phyloP scores from a whole-genome alignment of 2,797 vertebrate species.

The Gambusia yucatana region DNA sequence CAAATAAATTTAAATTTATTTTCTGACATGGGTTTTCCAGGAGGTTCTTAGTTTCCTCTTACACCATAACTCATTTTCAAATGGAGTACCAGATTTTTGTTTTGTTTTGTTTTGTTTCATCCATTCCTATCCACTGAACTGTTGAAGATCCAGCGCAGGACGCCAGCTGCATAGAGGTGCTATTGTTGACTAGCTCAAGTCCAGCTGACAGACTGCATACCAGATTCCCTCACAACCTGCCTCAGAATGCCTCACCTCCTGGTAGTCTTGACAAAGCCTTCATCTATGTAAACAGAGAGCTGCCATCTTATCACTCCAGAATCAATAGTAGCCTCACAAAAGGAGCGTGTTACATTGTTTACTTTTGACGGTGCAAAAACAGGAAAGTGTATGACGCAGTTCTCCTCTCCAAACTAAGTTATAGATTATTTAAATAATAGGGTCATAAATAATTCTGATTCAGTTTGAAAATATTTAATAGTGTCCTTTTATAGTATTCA shows the following conservation, averaged over 20 bases:
- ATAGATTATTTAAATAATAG: background rate
- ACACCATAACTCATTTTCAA: background rate
- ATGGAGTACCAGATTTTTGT: constrained; percentile 8
- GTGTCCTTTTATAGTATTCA: background rate
- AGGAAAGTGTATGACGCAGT: constrained; percentile 6
- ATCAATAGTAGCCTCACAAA: constrained; percentile 48
- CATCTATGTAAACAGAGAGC: constrained; percentile 72
- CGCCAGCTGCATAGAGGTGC: constrained; percentile 54
- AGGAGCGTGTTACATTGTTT: constrained; percentile 52
- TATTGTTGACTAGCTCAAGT: constrained; percentile 68
- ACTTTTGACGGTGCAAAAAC: constrained; percentile 37
- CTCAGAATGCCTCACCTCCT: constrained; percentile 77
- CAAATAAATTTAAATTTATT: background rate
- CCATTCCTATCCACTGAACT: constrained; percentile 11
- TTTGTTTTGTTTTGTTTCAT: constrained; percentile 30
- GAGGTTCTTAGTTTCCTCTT: background rate
- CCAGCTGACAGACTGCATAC: constrained; percentile 58
- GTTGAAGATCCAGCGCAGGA: constrained; percentile 40
- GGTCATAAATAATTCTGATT: background rate
- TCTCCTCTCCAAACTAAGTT: constrained; percentile 13
- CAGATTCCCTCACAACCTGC: constrained; percentile 68
- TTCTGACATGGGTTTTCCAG: background rate
- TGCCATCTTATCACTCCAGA: constrained; percentile 58
- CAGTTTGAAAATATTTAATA: no score
- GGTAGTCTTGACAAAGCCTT: constrained; percentile 72